Percentiles rank a stretch among this genome's conserved stretches.
Evolutionary conservation across 2,797 vertebrate species (phyloP).

Genomic region (Amniataba percoides): DNA sequence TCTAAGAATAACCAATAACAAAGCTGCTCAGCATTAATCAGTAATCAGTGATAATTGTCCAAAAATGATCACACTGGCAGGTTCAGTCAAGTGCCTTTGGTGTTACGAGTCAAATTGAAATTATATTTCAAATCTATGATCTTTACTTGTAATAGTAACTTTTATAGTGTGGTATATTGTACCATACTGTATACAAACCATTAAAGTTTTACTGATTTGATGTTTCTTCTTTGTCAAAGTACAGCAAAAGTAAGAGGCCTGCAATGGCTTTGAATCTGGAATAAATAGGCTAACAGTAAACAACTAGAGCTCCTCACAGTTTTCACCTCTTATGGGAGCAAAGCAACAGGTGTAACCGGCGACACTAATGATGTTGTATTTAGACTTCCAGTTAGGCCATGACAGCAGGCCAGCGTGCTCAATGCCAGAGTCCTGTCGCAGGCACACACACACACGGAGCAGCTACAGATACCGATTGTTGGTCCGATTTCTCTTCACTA

Average conservation of each 20-base stretch:
- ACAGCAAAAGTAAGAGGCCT: neutral
- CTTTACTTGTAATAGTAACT: neutral
- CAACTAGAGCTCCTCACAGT: neutral
- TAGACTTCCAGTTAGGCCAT: constrained; percentile 29
- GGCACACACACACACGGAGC: neutral
- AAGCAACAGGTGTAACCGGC: constrained; percentile 25
- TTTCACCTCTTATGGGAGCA: neutral
- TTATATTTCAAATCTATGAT: neutral
- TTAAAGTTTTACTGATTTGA: neutral
- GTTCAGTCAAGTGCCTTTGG: neutral
- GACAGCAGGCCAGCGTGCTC: constrained; percentile 1
- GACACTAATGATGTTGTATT: neutral
- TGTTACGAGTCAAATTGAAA: neutral
- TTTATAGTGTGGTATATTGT: neutral
- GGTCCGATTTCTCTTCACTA: too few species aligned
- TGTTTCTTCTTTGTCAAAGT: neutral
- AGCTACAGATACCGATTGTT: neutral
- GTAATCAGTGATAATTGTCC: neutral
- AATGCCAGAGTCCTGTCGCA: constrained; percentile 9
- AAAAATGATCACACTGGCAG: neutral
- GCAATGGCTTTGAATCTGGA: neutral
- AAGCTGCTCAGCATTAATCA: neutral
- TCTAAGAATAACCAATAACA: neutral
- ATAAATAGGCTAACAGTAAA: neutral
- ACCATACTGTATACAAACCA: neutral